Evolutionary conservation across 2,888 invertebrate genomes (phyloP).

Genomic region (Leptothorax acervorum): DNA sequence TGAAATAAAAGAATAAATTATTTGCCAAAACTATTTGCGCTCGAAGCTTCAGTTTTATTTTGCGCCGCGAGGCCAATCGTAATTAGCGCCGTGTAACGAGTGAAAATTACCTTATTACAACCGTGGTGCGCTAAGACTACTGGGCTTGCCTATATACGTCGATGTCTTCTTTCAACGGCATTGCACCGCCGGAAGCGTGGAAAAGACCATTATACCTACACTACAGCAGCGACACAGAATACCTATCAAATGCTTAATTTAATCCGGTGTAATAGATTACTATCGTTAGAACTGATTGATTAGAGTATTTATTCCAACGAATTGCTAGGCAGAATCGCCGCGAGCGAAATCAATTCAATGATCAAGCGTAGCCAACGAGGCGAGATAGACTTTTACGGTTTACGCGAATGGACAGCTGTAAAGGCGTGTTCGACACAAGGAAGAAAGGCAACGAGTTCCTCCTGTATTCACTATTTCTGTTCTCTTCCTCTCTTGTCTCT

Average conservation of each 20-base stretch:
- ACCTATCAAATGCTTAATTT: constrained; percentile 3
- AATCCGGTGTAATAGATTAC: constrained; percentile 40
- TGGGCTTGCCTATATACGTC: background rate
- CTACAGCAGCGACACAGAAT: constrained; percentile 3
- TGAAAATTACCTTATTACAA: constrained; percentile 54
- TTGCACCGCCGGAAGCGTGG: background rate
- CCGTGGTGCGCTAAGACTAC: constrained; percentile 54
- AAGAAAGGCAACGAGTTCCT: background rate
- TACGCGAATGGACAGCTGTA: constrained; percentile 10
- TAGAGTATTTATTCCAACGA: constrained; percentile 13
- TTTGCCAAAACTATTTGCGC: constrained; percentile 68
- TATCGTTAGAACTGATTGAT: background rate
- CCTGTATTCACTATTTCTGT: constrained; percentile 7
- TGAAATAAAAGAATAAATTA: constrained; percentile 81
- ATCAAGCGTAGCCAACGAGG: background rate
- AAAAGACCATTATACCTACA: background rate
- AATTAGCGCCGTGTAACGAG: constrained; percentile 68
- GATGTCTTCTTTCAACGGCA: background rate
- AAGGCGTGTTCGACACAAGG: constrained; percentile 12
- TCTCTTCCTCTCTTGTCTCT: background rate
- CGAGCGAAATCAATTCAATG: constrained; percentile 12
- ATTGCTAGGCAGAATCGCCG: background rate
- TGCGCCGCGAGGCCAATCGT: constrained; percentile 43
- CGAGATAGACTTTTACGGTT: constrained; percentile 24
- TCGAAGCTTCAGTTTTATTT: constrained; percentile 64